These are phyloP conservation scores for Illadopsis cleaveri DNA, from an alignment of 2,113 vertebrate genomes.

Conservation along the genomic window DNA sequence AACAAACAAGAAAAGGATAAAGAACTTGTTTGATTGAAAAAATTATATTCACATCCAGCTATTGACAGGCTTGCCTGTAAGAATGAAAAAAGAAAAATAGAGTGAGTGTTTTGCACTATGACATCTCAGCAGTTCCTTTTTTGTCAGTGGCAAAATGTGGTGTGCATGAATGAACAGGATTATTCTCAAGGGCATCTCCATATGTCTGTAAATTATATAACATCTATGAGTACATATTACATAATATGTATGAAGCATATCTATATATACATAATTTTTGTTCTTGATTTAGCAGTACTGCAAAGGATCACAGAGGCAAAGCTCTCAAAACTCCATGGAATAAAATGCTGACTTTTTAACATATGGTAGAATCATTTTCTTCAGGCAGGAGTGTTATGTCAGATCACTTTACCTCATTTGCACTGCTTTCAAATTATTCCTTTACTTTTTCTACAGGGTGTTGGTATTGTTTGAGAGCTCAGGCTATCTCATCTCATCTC, in stretches of 20 bases:
- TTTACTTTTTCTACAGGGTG: not conserved
- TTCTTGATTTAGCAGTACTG: not conserved
- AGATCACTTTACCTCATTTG: not conserved
- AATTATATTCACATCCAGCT: not conserved
- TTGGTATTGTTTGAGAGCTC: not conserved
- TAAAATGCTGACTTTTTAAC: not conserved
- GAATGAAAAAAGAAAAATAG: not conserved
- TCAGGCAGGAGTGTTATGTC: not conserved
- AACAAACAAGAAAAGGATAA: not conserved
- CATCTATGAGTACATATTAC: not conserved
- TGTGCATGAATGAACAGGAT: not conserved
- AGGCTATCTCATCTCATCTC: not conserved
- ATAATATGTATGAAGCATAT: not conserved
- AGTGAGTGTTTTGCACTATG: accelerated
- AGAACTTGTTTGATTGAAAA: not conserved
- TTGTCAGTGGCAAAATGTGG: not conserved
- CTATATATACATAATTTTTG: not conserved
- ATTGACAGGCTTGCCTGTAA: not conserved
- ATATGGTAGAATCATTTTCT: not conserved
- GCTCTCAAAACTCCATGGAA: not conserved
- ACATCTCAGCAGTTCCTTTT: not conserved
- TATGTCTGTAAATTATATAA: not conserved
- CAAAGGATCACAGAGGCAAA: not conserved
- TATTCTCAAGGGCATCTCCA: not conserved
- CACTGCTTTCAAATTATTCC: not conserved